Evolutionary conservation across 2,113 vertebrate species (phyloP), one percentile per base, ranked within the genome.

Genomic region (Murina feae): DNA sequence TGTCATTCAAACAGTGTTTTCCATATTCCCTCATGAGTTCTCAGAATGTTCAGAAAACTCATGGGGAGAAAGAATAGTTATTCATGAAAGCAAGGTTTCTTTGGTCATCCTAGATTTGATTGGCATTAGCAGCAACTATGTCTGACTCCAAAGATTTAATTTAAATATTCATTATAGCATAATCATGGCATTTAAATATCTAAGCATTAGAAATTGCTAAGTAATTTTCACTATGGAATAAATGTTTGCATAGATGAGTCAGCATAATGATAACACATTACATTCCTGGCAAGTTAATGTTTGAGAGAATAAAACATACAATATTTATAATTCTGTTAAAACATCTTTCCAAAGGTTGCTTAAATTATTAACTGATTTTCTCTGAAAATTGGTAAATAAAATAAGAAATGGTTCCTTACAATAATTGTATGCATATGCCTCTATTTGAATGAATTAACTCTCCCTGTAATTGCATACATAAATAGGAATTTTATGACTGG

Each of bases 91-190:
- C 79, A 95, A n/a, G 20, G 35, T 95, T 97, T 96, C 75, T 97
- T 96, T 97, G 92, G 95, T 93, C 94, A 97, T 89, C 51, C 63
- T 79, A 94, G 71, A 93, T 94, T 97, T 98, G 92, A 97, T 25
- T 97, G 94, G 55, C 92, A 96, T 92, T 94, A 96, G 60, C 84
- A 94, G 58, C 75, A 96, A 96, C 83, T 94, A 76, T 80, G 74
- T 86, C 72, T 97, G 92, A 93, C 80, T 96, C 65, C 72, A 95
- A 96, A 84, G 74, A 92, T 94, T 96, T 97, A 97, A 95, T 94
- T 96, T 97, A 97, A 95, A 97, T 95, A 96, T 96, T 96, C 93
- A 97, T 89, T 86, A 96, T 1, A 92, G 79, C 86, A 92, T 96
- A 94, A 96, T 71, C 72, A 96, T 44, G 35, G 8, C 37, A 95